Conservation (phyloP, 2,797 vertebrate species). For the Anas georgica region DNA sequence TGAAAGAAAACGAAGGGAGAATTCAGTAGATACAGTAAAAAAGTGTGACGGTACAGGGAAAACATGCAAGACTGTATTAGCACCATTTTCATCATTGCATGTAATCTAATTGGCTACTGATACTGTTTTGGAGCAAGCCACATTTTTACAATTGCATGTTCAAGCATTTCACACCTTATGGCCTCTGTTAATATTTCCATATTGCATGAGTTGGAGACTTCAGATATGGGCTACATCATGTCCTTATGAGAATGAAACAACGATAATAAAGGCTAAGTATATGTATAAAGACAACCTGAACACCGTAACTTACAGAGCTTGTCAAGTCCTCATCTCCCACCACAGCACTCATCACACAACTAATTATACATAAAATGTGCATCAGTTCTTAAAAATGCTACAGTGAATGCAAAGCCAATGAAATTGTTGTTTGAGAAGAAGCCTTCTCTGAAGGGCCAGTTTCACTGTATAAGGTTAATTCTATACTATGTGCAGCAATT, state of each 20-base stretch:
- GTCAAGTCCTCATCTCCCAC: neutral
- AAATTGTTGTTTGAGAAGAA: neutral
- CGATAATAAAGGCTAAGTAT: neutral
- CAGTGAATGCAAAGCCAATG: neutral
- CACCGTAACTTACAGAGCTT: neutral
- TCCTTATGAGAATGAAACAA: neutral
- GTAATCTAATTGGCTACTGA: neutral
- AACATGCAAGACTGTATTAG: neutral
- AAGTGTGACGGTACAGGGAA: neutral
- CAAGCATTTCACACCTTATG: neutral
- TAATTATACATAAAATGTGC: neutral
- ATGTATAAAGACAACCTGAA: neutral
- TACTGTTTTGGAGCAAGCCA: neutral
- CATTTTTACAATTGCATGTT: neutral
- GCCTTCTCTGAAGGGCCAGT: neutral
- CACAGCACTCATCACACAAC: neutral
- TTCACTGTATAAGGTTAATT: neutral
- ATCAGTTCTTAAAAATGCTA: neutral
- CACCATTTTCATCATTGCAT: constrained; percentile 8
- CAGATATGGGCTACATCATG: neutral
- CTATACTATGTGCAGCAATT: neutral
- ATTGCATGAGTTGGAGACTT: neutral
- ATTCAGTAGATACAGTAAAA: constrained; percentile 49
- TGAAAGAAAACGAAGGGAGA: constrained; percentile 55
- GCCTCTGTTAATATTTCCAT: neutral